Conservation (phyloP, 2,888 invertebrate species). For the Luperina testacea region DNA sequence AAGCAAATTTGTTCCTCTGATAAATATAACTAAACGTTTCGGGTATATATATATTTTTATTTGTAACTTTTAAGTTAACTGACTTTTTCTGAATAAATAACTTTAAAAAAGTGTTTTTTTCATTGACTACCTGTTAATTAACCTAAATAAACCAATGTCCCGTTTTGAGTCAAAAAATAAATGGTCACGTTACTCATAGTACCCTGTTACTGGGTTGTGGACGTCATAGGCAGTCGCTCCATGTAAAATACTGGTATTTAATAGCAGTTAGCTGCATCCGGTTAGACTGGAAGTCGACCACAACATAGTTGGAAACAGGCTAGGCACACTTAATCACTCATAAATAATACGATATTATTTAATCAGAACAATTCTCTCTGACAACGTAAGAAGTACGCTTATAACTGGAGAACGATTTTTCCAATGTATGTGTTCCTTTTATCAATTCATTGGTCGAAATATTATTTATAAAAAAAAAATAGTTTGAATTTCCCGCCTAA, state of each 20-base stretch:
- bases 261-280: background rate
- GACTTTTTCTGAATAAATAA: no score
- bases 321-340: background rate
- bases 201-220: background rate
- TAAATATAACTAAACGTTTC: no score
- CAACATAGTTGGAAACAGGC: background rate
- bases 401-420: background rate
- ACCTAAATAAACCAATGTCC: no score
- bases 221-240: background rate
- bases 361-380: background rate
- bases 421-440: background rate
- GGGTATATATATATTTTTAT: no score
- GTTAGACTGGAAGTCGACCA: background rate
- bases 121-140: no score
- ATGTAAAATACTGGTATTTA: background rate
- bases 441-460: background rate
- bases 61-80: no score
- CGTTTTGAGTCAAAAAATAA: no score
- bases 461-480: background rate
- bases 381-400: background rate
- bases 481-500: background rate
- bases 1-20: no score
- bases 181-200: no score
- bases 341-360: background rate
- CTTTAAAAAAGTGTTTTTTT: no score